phyloP scores from a whole-genome alignment of 2,797 vertebrate genomes.

The Notamacropus eugenii region DNA sequence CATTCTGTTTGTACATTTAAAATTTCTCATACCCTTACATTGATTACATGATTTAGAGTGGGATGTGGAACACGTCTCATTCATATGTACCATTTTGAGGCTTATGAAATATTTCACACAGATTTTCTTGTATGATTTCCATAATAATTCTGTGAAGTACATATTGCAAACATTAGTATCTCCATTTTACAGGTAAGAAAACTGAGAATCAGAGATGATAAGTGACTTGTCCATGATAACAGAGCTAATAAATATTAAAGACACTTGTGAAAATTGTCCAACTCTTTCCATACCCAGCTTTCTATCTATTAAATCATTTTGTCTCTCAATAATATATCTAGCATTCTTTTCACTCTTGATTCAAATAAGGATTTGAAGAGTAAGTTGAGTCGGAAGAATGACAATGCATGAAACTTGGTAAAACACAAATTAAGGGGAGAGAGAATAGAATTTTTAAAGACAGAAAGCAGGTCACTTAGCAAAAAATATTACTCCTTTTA shows the following conservation, averaged over 20 bases:
- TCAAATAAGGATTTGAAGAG: conserved; percentile 6
- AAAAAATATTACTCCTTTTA: neutral
- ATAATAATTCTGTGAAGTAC: neutral
- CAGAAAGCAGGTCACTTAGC: neutral
- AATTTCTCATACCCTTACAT: neutral
- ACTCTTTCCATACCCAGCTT: neutral
- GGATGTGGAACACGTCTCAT: neutral
- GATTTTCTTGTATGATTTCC: neutral
- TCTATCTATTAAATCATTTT: neutral
- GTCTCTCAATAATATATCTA: neutral
- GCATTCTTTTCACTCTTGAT: neutral
- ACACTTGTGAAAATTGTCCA: neutral
- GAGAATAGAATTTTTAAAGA: conserved; percentile 37
- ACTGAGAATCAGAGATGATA: neutral
- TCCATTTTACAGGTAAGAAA: neutral
- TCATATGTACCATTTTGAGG: neutral
- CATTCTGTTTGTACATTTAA: neutral
- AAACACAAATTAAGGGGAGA: conserved; percentile 29
- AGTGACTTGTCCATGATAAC: neutral
- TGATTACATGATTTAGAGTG: neutral
- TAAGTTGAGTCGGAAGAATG: neutral
- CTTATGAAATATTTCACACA: neutral
- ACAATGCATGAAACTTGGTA: neutral
- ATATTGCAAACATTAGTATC: neutral
- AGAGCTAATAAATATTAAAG: neutral